Conservation (phyloP, 2,797 vertebrate species). For the Tokudaia muenninki region DNA sequence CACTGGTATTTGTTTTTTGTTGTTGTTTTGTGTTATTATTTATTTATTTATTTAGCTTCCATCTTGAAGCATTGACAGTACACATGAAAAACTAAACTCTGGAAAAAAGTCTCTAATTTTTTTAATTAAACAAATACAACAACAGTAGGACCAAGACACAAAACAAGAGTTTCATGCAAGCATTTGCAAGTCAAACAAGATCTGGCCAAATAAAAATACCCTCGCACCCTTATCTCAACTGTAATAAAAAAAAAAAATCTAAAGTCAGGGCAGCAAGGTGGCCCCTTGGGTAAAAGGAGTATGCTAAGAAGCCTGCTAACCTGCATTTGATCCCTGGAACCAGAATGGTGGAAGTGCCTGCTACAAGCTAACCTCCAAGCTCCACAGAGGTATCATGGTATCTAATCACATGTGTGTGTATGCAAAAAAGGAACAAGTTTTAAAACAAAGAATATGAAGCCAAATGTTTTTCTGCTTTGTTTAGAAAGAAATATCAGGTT, state of each 20-base stretch:
- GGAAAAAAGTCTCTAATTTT: background rate
- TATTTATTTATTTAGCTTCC: background rate
- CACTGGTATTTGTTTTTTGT: background rate
- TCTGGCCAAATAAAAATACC: background rate
- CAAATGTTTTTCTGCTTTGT: slow-evolving; percentile 70
- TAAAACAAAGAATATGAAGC: slow-evolving; percentile 59
- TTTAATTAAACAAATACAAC: background rate
- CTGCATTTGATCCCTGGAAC: background rate
- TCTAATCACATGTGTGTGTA: background rate
- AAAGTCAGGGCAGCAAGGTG: background rate
- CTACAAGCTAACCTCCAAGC: background rate
- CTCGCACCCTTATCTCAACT: slow-evolving; percentile 64
- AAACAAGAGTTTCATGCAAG: slow-evolving; percentile 37
- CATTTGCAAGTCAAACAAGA: slow-evolving; percentile 53
- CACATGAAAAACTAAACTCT: slow-evolving; percentile 64
- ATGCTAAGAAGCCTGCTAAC: no score
- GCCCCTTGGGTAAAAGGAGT: background rate
- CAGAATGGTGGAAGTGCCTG: background rate
- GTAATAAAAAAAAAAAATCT: background rate
- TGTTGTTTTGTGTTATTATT: background rate
- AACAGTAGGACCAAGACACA: background rate
- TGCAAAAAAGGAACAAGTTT: background rate
- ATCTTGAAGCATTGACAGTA: slow-evolving; percentile 65
- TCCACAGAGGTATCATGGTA: background rate
- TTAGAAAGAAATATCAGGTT: slow-evolving; percentile 77